Base-by-base conservation (phyloP, 2,113 vertebrate genomes). In the Scopus umbretta region DNA sequence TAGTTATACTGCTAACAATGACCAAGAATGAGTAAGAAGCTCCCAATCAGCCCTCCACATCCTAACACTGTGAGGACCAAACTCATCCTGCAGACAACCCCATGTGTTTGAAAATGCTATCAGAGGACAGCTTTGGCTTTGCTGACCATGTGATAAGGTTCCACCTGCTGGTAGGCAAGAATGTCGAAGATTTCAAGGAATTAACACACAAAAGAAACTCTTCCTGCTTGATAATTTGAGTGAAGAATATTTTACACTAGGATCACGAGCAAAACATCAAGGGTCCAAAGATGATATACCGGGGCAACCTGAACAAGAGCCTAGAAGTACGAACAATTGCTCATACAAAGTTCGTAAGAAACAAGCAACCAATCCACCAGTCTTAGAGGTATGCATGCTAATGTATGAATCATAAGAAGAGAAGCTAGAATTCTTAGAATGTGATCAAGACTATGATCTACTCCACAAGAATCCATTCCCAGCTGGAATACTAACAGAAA, bases 131-230 rank as follows among this genome's bases (percentile, higher is more conserved):
- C 29, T 81, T 74, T 66, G 63, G n/a, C 40, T 72, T 72, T 53
- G 65, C 27, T 29, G 26, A 75, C 16, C 26, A 47, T 2, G 8
- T 11, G 34, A 82, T 11, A 25, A 82, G 26, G 36, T 47, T 90
- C 40, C 23, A 10, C 0, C 0, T 11, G 16, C 40, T 12, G 1
- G 4, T 16, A 81, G 32, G 23, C 50, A 19, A 88, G 16, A 92
- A 73, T 2, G 17, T 5, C 47, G 32, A 52, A 40, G 36, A 86
- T 55, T 68, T 63, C 49, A 88, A 61, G 32, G 65, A 63, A 88
- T 72, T 90, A 67, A 76, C 23, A 86, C 3, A 56, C 4, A 52
- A 30, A 73, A 82, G 58, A 21, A 81, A 30, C 61, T 53, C 21
- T 36, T 90, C 34, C 49, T 58, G 16, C 7, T 25, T 43, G 25